Evolutionary conservation across 2,888 invertebrate genomes (phyloP), one percentile per base, ranked within the genome.

Genomic region (Prostheceraeus crozeri): DNA sequence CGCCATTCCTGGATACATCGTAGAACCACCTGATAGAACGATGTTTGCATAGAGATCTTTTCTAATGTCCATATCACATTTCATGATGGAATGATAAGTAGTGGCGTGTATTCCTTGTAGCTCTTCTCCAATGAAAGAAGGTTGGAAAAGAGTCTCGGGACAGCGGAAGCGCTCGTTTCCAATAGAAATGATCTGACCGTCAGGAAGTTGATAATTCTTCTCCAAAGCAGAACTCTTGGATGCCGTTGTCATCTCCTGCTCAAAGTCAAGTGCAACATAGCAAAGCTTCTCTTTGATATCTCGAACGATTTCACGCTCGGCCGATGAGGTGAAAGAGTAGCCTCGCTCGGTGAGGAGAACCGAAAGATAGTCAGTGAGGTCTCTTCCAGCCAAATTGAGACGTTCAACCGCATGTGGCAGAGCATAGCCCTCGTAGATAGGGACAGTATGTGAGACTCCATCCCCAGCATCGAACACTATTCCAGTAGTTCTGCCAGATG

Each of bases 321-420:
- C 75, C 58, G 79, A 89, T 81, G 89, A 89, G 78, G 88, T 88
- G 84, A 89, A 89, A 67, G 86, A 86, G 82, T 89, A 89, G 71
- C 89, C 89, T 78, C 89, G 84, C 82, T 89, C 89, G 77, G 67
- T 79, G 76, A 89, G 83, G 83, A 89, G 89, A 83, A 88, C 89
- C 88, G 88, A 89, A 80, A 89, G 83, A 82, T 89, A 89, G 81
- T 89, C 89, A 80, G 89, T 89, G 80, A 89, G 83, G 80, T 89
- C 89, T 73, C 89, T 86, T 75, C 89, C 89, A 73, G 89, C 89
- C 83, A 89, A 84, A 81, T 89, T 88, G 82, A 89, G 81, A 85
- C 89, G 87, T 77, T 89, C 85, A 82, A 89, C 89, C 81, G 89
- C 89, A 75, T 89, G 89, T 77, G 89, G 88, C 69, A 89, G 83